phyloP scores from a whole-genome alignment of 1,140 invertebrate genomes.

The Stenopsyche tienmushanensis region DNA sequence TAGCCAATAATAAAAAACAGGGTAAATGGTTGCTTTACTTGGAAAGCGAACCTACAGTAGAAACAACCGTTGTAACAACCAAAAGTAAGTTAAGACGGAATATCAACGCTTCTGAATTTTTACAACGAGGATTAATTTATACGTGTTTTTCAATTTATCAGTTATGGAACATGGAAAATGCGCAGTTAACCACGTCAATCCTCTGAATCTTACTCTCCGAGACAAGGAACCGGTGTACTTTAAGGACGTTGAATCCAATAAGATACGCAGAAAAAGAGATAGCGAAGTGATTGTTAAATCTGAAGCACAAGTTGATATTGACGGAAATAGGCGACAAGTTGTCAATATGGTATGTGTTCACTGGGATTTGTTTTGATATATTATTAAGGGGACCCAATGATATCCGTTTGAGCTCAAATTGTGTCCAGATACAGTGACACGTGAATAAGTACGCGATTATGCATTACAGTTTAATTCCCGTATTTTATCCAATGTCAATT shows the following conservation, averaged over 20 bases:
- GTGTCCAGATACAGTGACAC: no score
- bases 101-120: no score
- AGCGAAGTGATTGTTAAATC: constrained; percentile 71
- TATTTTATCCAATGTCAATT: no score
- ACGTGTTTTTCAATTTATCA: no score
- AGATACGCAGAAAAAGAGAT: constrained; percentile 64
- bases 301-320: constrained; percentile 67
- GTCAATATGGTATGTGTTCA: constrained; percentile 71
- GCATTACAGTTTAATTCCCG: no score
- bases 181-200: constrained; percentile 66
- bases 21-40: constrained; percentile 92
- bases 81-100: no score
- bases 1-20: constrained; percentile 71
- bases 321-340: constrained; percentile 69
- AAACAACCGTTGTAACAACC: constrained; percentile 44
- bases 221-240: constrained; percentile 40
- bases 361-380: no score
- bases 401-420: no score
- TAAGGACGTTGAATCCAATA: no score
- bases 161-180: constrained; percentile 68
- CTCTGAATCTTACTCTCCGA: constrained; percentile 58
- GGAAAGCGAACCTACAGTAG: constrained; percentile 74
- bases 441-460: not conserved
- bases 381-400: not conserved
- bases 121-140: not conserved